A percentile compares a stretch with the other conserved stretches of the same genome.
These are phyloP conservation scores for Amazonetta brasiliensis DNA, from an alignment of 2,797 vertebrate species.

Conservation along the genomic window DNA sequence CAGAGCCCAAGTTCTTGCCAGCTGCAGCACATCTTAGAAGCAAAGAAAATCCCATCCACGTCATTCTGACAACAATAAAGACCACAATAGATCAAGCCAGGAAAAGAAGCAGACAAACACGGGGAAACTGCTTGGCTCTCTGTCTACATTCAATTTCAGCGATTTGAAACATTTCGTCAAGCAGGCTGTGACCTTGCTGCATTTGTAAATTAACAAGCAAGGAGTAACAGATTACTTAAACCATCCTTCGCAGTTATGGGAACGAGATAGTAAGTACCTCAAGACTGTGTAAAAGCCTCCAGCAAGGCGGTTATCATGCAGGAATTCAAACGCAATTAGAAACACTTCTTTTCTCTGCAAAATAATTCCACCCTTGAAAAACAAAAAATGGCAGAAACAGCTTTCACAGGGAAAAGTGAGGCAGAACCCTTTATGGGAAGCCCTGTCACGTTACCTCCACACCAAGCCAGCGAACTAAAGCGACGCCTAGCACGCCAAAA, in stretches of 20 bases:
- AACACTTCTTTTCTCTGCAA: slow-evolving; percentile 2
- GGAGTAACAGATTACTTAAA: not conserved
- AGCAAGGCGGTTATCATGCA: slow-evolving; percentile 35
- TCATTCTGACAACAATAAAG: not conserved
- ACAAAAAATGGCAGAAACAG: not conserved
- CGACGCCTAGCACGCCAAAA: not conserved
- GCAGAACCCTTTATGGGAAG: not conserved
- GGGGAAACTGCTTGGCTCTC: not conserved
- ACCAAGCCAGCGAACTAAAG: not conserved
- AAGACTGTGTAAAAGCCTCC: slow-evolving; percentile 22
- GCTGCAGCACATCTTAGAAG: accelerated
- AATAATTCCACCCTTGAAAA: slow-evolving; percentile 8
- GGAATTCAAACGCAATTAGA: slow-evolving; percentile 36
- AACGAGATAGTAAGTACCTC: not conserved
- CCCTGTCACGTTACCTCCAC: not conserved
- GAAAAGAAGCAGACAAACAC: not conserved
- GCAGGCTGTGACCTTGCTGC: slow-evolving; percentile 29
- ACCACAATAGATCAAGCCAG: not conserved
- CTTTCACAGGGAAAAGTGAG: not conserved
- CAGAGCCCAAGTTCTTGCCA: not conserved
- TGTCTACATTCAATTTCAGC: not conserved
- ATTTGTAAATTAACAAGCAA: not conserved
- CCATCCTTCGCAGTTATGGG: slow-evolving; percentile 17
- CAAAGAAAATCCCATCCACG: not conserved
- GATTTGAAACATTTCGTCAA: not conserved